Conservation (phyloP, 2,113 vertebrate species). For the Neogobius melanostomus region DNA sequence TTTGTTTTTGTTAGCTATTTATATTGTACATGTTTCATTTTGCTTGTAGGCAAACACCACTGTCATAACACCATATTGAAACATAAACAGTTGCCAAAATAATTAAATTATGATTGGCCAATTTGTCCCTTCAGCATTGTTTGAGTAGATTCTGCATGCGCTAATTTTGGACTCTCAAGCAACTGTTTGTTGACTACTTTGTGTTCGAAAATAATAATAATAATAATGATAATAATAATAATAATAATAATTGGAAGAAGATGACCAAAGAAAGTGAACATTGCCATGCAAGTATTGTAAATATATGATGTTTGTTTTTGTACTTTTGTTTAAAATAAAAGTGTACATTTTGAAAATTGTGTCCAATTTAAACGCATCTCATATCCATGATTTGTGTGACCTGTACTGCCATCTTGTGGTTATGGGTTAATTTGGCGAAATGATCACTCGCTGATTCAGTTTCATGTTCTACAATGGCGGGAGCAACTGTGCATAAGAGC, state of each 20-base stretch:
- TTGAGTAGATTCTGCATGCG: conserved; percentile 63
- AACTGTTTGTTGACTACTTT: conserved; percentile 55
- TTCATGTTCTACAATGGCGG: too few species aligned
- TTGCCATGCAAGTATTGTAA: conserved; percentile 89
- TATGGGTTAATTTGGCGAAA: background rate
- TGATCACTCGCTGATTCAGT: background rate
- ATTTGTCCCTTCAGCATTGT: conserved; percentile 42
- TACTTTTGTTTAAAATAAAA: conserved; percentile 95
- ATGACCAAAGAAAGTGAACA: conserved; percentile 92
- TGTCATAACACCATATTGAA: conserved; percentile 28
- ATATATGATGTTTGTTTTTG: conserved; percentile 87
- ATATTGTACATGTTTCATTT: conserved; percentile 65
- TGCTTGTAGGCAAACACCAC: conserved; percentile 51
- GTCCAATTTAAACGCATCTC: conserved; percentile 10
- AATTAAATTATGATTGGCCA: conserved; percentile 42
- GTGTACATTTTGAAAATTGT: conserved; percentile 83
- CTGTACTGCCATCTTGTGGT: conserved; percentile 61
- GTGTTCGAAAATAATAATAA: conserved; percentile 33
- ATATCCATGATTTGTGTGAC: conserved; percentile 5
- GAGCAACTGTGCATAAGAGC: too few species aligned
- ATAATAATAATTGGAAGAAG: conserved; percentile 80
- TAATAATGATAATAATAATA: conserved; percentile 63
- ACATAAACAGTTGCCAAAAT: conserved; percentile 47
- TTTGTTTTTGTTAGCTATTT: conserved; percentile 72
- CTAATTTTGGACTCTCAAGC: conserved; percentile 51